A percentile compares a stretch with the other conserved stretches of the same genome.
Conservation (phyloP, 2,888 invertebrate species). For the Amorpha juglandis region DNA sequence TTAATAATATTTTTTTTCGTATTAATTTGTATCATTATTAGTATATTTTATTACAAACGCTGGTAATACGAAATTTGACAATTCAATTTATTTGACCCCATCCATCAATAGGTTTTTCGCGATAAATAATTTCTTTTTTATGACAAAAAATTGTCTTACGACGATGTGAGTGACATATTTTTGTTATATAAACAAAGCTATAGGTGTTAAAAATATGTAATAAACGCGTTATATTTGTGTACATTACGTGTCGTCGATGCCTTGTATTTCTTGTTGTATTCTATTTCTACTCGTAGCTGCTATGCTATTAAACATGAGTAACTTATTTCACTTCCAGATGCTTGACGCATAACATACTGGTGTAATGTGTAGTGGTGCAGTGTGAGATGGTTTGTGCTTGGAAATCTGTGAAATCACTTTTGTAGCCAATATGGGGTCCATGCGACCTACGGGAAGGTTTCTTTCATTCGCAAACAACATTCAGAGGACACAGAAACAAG, state of each 20-base stretch:
- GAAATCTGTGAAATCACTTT: conserved; percentile 47
- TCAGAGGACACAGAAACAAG: conserved; percentile 82
- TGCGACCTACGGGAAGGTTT: conserved; percentile 86
- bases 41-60: not conserved
- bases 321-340: conserved; percentile 63
- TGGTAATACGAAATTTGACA: conserved; percentile 44
- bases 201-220: conserved; percentile 5
- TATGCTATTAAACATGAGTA: conserved; percentile 55
- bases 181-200: conserved; percentile 5
- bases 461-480: conserved; percentile 85
- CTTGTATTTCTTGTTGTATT: conserved; percentile 65
- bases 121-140: conserved; percentile 11
- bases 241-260: conserved; percentile 36
- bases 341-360: conserved; percentile 49
- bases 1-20: no score
- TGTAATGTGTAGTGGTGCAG: conserved; percentile 34
- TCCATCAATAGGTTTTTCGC: conserved; percentile 40
- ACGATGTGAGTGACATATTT: conserved; percentile 44
- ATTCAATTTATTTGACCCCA: conserved; percentile 39
- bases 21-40: no score
- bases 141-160: conserved; percentile 28
- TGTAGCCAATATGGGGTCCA: conserved; percentile 82
- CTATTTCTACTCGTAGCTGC: conserved; percentile 62
- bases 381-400: conserved; percentile 59
- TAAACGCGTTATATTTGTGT: conserved; percentile 10